These are phyloP conservation scores for Ageneiosus marmoratus DNA, from an alignment of 2,113 vertebrate species.

Conservation along the genomic window DNA sequence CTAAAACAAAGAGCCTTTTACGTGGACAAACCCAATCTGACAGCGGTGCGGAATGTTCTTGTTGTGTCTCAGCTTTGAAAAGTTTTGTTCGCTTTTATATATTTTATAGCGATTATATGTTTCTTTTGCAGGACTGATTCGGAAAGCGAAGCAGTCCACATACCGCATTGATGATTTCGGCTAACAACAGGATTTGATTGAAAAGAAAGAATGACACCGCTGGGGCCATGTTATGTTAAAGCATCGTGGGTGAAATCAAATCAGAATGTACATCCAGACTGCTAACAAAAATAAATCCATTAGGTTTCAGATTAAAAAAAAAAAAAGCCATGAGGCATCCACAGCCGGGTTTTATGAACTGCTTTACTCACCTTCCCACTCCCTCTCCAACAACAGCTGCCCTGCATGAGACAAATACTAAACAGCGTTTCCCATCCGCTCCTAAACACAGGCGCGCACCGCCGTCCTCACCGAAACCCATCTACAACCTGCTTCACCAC, in stretches of 20 bases:
- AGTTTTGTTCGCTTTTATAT: not conserved
- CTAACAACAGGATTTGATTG: conserved; percentile 12
- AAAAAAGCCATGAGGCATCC: too few relatives aligned
- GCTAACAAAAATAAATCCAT: accelerated
- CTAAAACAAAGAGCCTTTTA: not conserved
- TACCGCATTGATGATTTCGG: not conserved
- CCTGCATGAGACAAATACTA: conserved; percentile 28
- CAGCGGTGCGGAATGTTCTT: not conserved
- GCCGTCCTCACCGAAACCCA: not conserved
- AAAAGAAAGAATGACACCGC: conserved; percentile 5
- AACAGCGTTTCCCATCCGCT: conserved; percentile 15
- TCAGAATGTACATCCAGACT: accelerated
- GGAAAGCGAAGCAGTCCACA: not conserved
- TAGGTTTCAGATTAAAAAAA: too few relatives aligned
- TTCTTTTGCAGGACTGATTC: too few relatives aligned
- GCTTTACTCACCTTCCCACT: conserved; percentile 29
- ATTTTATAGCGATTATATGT: too few relatives aligned
- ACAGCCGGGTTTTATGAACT: conserved; percentile 4
- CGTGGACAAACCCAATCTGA: not conserved
- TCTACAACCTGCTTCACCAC: not conserved
- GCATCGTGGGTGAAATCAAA: not conserved
- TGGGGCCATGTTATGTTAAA: not conserved
- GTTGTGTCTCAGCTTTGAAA: not conserved
- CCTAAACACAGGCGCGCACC: not conserved
- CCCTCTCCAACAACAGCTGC: conserved; percentile 26